phyloP scores from a whole-genome alignment of 2,797 vertebrate genomes.

The Borostomias antarcticus region DNA sequence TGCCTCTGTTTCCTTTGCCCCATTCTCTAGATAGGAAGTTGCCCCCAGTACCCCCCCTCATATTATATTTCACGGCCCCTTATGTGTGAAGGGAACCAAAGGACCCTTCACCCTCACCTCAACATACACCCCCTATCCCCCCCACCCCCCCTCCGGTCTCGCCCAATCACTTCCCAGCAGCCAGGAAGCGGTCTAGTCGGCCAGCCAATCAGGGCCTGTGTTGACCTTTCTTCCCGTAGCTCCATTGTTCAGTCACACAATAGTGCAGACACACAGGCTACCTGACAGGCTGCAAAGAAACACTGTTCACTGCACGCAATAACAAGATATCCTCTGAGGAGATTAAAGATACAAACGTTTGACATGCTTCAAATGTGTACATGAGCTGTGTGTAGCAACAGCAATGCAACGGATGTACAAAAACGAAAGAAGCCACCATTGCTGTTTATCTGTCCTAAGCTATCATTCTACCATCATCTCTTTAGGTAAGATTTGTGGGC shows the following conservation, averaged over 20 bases:
- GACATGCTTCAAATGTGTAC: too few species aligned
- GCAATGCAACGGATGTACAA: too few species aligned
- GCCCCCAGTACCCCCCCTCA: constrained; percentile 55
- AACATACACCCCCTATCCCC: constrained; percentile 39
- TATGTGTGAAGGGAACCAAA: constrained; percentile 42
- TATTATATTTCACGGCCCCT: constrained; percentile 24
- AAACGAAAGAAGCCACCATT: too few species aligned
- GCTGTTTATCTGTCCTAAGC: too few species aligned
- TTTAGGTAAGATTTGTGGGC: too few species aligned
- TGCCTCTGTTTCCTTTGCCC: constrained; percentile 86
- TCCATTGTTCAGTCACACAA: constrained; percentile 84
- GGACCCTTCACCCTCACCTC: constrained; percentile 2
- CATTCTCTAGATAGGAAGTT: constrained; percentile 85
- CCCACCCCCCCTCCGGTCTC: constrained; percentile 40
- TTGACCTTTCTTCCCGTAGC: constrained; percentile 78
- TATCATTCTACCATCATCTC: too few species aligned
- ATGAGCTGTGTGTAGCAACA: too few species aligned
- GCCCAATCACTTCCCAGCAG: constrained; percentile 80
- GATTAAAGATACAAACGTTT: constrained; percentile 7
- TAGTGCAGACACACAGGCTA: constrained; percentile 79
- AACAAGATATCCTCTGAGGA: background rate
- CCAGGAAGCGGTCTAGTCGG: constrained; percentile 75
- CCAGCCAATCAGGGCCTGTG: constrained; percentile 72
- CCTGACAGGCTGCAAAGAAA: constrained; percentile 65
- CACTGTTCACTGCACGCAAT: constrained; percentile 20